phyloP scores from a whole-genome alignment of 2,113 vertebrate species.

The Vireo altiloquus region DNA sequence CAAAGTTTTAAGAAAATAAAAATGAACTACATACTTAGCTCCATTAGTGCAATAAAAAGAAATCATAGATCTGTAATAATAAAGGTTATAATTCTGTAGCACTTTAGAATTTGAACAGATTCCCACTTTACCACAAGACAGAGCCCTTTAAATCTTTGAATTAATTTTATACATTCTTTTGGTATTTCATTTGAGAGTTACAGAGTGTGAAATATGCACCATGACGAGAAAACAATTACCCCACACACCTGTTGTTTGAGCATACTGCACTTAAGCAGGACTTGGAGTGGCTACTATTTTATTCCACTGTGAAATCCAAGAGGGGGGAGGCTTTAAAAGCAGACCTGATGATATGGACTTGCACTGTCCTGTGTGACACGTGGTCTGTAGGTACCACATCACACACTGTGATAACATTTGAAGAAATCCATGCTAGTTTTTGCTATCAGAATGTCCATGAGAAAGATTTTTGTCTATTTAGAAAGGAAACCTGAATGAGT shows the following conservation, averaged over 20 bases:
- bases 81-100: neutral
- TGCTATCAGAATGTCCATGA: neutral
- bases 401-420: neutral
- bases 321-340: neutral
- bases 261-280: neutral
- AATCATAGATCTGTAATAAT: slow-evolving; percentile 9
- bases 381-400: neutral
- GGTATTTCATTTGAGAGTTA: slow-evolving; percentile 70
- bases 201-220: slow-evolving; percentile 68
- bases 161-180: slow-evolving; percentile 68
- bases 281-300: neutral
- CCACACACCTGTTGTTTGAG: slow-evolving; percentile 63
- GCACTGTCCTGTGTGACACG: neutral
- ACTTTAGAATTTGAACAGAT: slow-evolving; percentile 35
- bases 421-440: neutral
- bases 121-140: neutral
- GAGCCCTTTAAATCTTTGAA: slow-evolving; percentile 55
- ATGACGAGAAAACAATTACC: slow-evolving; percentile 69
- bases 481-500: neutral
- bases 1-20: slow-evolving; percentile 30
- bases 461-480: neutral
- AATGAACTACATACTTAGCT: neutral
- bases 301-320: slow-evolving; percentile 13
- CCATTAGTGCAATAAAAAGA: neutral
- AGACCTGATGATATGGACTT: neutral